Base-by-base conservation (phyloP, 2,888 invertebrate species). In the Thera britannica region DNA sequence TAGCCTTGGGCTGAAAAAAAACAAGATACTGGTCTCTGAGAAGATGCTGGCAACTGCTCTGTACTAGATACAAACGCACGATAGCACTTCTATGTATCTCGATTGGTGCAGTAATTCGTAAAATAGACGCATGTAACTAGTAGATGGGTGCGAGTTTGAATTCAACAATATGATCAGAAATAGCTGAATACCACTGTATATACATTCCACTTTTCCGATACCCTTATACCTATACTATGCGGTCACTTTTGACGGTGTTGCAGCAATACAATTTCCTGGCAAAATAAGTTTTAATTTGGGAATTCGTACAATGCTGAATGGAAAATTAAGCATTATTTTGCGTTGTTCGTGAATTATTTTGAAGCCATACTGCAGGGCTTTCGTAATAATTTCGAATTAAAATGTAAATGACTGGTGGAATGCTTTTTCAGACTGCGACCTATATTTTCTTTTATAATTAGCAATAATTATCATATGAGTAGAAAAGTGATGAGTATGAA, bases 191-290 rank as follows among this genome's bases (percentile, higher is more conserved):
- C 9, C 9, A 46, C 41, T 23, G 6, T 7, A 23, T 23, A 23
- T 57, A 34, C 36, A 57, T 57, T 38, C 38, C 23, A n/a, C 41
- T 11, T 49, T 57, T 35, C 34, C 35, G 11, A 49, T 57, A 56
- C 44, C 1, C 3, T 2, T 46, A 46, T 1, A 46, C 6, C 2
- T 46, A 9, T 7, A 7, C 54, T 8, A 49, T 36, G 58, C 51
- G 58, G 63, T 63, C 38, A 63, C 58, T 52, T 62, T 59, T 64
- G 70, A 65, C 46, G 58, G 34, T 65, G 49, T 61, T 63, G 9
- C 57, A 54, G 61, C 11, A 46, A 36, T 48, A n/a, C 58, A 57
- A 64, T 64, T 64, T 64, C 51, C 58, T 7, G 44, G 58, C 48
- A 58, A 58, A 63, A 58, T 62, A 57, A 62, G 62, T 57, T 51